phyloP scores from a whole-genome alignment of 2,888 invertebrate genomes.

The Anorthoa munda region DNA sequence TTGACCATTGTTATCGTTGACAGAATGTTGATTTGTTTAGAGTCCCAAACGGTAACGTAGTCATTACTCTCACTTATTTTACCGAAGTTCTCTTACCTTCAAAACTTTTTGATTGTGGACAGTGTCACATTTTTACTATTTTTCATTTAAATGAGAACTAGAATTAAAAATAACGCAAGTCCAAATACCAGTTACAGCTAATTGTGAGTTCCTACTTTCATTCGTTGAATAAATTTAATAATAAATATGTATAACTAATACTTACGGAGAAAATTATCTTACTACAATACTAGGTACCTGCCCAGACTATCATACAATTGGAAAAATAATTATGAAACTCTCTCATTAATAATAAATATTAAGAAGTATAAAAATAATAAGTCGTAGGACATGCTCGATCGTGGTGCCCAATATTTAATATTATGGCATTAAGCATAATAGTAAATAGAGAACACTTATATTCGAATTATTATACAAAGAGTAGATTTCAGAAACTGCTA shows the following conservation, averaged over 20 bases:
- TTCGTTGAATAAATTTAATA: not conserved
- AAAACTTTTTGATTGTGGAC: not conserved
- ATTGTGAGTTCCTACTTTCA: not conserved
- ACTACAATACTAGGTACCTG: not conserved
- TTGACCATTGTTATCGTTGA: no score
- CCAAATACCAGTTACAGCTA: not conserved
- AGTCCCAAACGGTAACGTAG: no score
- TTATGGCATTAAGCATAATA: slow-evolving; percentile 2
- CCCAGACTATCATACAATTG: not conserved
- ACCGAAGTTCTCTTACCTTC: not conserved
- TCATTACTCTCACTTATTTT: not conserved
- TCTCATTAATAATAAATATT: not conserved
- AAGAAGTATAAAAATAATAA: not conserved
- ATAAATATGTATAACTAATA: not conserved
- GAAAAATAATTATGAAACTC: slow-evolving; percentile 5
- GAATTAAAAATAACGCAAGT: not conserved
- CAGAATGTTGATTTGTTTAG: no score
- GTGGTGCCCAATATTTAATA: slow-evolving; percentile 8
- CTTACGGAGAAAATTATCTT: not conserved
- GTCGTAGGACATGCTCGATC: not conserved
- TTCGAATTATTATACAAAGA: slow-evolving; percentile 15
- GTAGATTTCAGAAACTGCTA: slow-evolving; percentile 23
- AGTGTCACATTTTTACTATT: not conserved
- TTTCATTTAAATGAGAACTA: not conserved
- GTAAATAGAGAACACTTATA: slow-evolving; percentile 2